Evolutionary conservation across 2,113 vertebrate species (phyloP).

Genomic region (Quiscalus mexicanus): DNA sequence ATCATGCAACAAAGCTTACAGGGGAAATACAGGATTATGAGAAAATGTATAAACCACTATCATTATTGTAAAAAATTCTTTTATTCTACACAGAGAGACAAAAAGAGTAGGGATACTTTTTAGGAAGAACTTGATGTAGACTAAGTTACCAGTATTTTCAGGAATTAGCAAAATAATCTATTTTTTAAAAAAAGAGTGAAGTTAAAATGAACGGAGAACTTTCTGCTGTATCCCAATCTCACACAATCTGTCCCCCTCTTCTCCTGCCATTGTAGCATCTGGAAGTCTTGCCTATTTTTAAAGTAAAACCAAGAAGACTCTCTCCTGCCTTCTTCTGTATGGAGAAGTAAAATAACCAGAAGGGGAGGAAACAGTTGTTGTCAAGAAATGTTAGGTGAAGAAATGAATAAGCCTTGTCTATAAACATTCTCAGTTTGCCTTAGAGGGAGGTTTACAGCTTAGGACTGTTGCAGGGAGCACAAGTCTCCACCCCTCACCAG

Average conservation of each 20-base stretch:
- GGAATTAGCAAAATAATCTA: background rate
- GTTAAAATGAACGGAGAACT: background rate
- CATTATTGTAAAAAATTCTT: constrained; percentile 44
- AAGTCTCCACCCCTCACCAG: background rate
- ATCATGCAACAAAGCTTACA: constrained; percentile 48
- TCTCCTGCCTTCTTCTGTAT: background rate
- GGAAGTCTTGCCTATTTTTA: background rate
- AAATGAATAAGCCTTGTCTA: background rate
- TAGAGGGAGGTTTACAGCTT: background rate
- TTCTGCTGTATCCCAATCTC: background rate
- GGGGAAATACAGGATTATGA: constrained; percentile 17
- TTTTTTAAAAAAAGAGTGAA: background rate
- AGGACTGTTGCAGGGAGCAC: background rate
- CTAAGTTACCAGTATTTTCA: background rate
- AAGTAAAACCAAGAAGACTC: background rate
- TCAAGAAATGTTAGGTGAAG: background rate
- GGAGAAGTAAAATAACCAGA: background rate
- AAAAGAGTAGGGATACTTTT: constrained; percentile 29
- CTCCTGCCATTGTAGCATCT: background rate
- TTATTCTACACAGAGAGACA: constrained; percentile 46
- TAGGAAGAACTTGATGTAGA: background rate
- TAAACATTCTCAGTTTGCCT: background rate
- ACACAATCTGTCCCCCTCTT: background rate
- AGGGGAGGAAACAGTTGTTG: background rate
- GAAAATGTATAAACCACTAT: constrained; percentile 42